Base-by-base conservation (phyloP, 2,888 invertebrate genomes). In the Ypsolopha scabrella region DNA sequence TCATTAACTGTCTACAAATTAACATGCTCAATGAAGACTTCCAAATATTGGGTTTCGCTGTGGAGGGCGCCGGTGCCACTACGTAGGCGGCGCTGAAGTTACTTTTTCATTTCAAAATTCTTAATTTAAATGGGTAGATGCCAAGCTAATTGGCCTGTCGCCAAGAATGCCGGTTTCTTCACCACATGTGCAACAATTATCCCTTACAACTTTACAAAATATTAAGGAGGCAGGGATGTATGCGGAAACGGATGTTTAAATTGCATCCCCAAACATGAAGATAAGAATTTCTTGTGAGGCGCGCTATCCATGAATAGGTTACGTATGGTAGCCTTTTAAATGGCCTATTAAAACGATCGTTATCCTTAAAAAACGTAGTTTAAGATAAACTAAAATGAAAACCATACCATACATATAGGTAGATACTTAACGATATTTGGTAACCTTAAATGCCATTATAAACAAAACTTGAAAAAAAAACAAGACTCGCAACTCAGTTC, bases 171-270 rank as follows among this genome's bases (percentile, higher is more conserved):
- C 62, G 61, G 63, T 9, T 8, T 24, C 24, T 24, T 13, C 10
- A 65, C 68, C 82, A 85, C 85, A 85, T 83, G 83, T 86, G 83
- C 73, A 59, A 80, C 83, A 83, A 86, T 83, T 83, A 85, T 81
- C 75, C 81, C 78, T 72, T 79, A 80, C 78, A 71, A 75, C 81
- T 77, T 72, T 79, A 80, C 78, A 71, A 75, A 72, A 81, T 83
- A 85, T 85, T 83, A 83, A 24, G 24, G 24, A 24, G 75, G 69
- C 63, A 65, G 66, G 68, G 71, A 71, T 80, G 75, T 71, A 75
- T 81, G 74, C 83, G 85, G 85, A 86, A 86, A 80, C 85, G 86
- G 85, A 86, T 85, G 83, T 85, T 82, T 80, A 76, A 85, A 83
- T 82, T 77, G 81, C 80, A 76, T 78, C 77, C 78, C 63, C 67